phyloP scores from a whole-genome alignment of 1,140 invertebrate species.

The Drosophila cardini region DNA sequence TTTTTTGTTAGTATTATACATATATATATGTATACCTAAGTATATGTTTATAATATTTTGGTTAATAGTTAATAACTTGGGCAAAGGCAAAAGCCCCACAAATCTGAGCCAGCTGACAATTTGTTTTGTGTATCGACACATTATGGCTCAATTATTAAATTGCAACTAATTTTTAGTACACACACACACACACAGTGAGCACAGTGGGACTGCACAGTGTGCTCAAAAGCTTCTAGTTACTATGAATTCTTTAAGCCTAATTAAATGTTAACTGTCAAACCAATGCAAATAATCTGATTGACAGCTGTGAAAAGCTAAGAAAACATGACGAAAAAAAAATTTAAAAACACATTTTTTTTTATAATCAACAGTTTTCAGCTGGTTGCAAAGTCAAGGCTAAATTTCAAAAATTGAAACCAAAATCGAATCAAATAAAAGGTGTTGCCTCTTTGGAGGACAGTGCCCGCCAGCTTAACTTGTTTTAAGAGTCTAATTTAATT shows the following conservation, averaged over 20 bases:
- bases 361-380: slow-evolving; percentile 3
- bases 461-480: slow-evolving; percentile 7
- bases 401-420: slow-evolving; percentile 6
- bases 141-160: slow-evolving; percentile 78
- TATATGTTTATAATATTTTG: slow-evolving; percentile 35
- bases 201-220: slow-evolving; percentile 7
- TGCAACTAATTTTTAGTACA: slow-evolving; percentile 67
- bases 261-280: slow-evolving; percentile 8
- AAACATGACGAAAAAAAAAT: slow-evolving; percentile 5
- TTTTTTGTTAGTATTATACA: slow-evolving; percentile 22
- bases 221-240: neutral
- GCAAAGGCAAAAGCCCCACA: slow-evolving; percentile 57
- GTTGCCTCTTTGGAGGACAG: neutral
- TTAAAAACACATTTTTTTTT: slow-evolving; percentile 24
- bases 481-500: slow-evolving; percentile 33
- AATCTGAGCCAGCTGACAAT: slow-evolving; percentile 37
- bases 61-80: slow-evolving; percentile 65
- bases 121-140: slow-evolving; percentile 45
- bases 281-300: slow-evolving; percentile 29
- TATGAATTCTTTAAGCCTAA: slow-evolving; percentile 1
- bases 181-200: slow-evolving; percentile 26
- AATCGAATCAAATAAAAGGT: neutral
- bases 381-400: slow-evolving; percentile 34
- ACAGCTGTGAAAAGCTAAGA: slow-evolving; percentile 35
- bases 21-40: no score